Evolutionary conservation across 2,888 invertebrate species (phyloP), one percentile per base, ranked within the genome.

Genomic region (Pollenia angustigena): DNA sequence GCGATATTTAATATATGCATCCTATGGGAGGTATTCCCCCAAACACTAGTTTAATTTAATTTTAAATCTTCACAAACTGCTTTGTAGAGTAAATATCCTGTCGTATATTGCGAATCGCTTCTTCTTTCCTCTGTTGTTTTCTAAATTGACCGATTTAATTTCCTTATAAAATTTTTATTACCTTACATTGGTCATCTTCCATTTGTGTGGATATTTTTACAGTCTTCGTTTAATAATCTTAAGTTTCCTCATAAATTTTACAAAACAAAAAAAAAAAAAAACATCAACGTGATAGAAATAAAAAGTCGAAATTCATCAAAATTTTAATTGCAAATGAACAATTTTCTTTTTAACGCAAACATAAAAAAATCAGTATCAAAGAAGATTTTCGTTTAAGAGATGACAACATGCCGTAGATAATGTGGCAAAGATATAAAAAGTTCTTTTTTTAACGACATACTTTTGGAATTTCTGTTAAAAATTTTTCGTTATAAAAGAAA

Each of bases 241-340:
- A 69, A 78, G 54, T 62, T 44, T 62, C 62, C 18, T 23, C 8
- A 16, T 54, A 56, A 64, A 64, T 54, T 4, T 8, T n/a, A 4
- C 12, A n/a, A 52, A 23, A 60, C 12, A 54, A 32, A 46, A 12
- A n/a, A 32, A 32, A 32, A n/a, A 52, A 23, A 60, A n/a, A 54
- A 16, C 32, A 12, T 12, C 52, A 62, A 54, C 23, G 48, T 40
- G 11, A 48, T 42, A n/a, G n/a, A 62, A 44, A 81, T 75, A 68
- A 66, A 74, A 68, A 40, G 10, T 32, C 0, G 60, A 62, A 62
- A 23, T 44, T 68, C 78, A 81, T 82, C 54, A 74, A 46, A 50
- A 64, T 23, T 64, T 75, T 86, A 76, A 83, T 86, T 66, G 80
- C 42, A 76, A 76, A 86, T 80, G 62, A 66, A 72, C 75, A 83